Evolutionary conservation across 2,797 vertebrate genomes (phyloP).

Genomic region (Protonibea diacanthus): DNA sequence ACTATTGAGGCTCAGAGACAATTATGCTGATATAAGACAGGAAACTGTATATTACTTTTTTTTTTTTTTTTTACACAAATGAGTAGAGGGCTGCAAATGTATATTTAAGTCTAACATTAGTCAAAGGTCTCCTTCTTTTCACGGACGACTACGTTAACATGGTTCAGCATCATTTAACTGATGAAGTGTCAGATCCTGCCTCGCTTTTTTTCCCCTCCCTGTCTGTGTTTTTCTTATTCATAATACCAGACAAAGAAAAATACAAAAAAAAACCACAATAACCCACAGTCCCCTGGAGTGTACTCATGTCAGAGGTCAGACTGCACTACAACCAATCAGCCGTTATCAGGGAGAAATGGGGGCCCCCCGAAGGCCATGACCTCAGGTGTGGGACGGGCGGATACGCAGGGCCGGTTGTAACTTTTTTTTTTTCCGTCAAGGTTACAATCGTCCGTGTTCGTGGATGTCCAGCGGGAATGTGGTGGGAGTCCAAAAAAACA

Average conservation of each 20-base stretch:
- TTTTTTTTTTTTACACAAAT: constrained; percentile 37
- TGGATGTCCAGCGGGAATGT: constrained; percentile 29
- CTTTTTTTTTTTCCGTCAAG: constrained; percentile 40
- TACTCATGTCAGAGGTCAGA: constrained; percentile 57
- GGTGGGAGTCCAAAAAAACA: constrained; percentile 26
- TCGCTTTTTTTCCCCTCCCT: constrained; percentile 39
- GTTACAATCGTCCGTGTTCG: constrained; percentile 33
- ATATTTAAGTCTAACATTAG: constrained; percentile 65
- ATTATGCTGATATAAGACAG: constrained; percentile 73
- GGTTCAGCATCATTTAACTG: constrained; percentile 73
- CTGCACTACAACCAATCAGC: constrained; percentile 58
- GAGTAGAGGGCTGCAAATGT: constrained; percentile 55
- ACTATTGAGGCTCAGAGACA: constrained; percentile 71
- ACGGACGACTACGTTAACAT: constrained; percentile 60
- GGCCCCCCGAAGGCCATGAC: constrained; percentile 30
- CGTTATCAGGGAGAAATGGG: constrained; percentile 46
- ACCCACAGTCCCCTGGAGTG: constrained; percentile 58
- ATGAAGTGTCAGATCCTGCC: constrained; percentile 66
- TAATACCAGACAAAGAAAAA: neutral
- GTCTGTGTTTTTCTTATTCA: constrained; percentile 37
- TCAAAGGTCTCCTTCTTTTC: constrained; percentile 58
- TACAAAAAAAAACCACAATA: constrained; percentile 36
- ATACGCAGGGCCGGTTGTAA: constrained; percentile 11
- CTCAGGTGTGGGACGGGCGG: constrained; percentile 43
- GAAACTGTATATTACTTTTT: constrained; percentile 61